Base-by-base conservation (phyloP, 2,888 invertebrate species). In the Oconnorella tubifera region DNA sequence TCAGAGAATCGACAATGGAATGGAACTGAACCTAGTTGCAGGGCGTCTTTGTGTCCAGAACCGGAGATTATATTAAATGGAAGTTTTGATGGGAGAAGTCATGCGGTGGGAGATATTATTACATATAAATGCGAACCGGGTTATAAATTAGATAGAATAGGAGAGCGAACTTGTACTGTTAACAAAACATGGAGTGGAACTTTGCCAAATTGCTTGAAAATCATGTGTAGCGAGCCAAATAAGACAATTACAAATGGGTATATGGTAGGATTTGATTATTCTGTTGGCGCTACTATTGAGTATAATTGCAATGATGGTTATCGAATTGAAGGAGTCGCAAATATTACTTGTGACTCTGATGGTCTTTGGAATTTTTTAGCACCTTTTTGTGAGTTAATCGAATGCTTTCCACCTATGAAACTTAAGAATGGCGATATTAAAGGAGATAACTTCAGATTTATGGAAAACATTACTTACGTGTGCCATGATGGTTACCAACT, bases 181-280 rank as follows among this genome's bases (percentile, higher is more conserved):
- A 51, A 49, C 23, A 48, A 62, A 31, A 27, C 28, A 6, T 71
- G 70, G 72, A 59, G 49, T 53, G 66, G 68, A 3, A 51, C 53
- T 10, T 33, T 23, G 2, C 71, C 70, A 28, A 51, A 53, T 1
- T 71, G 71, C 48, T 50, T 53, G 2, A 73, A 78, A 3, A 70
- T 79, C 25, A 76, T 77, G 48, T 85, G 84, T 68, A 74, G 72
- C 2, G 68, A 75, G 0, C 81, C 83, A 10, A 61, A 68, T 6
- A 58, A 55, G 28, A 33, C 31, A 14, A 68, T 70, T n/a, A 49
- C 49, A 25, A 61, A 66, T 69, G 64, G 70, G 2, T n/a, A 56
- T 19, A 48, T 65, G 33, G 33, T 58, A 10, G 55, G 59, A n/a
- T 49, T 55, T 3, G 50, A 56, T 28, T 51, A 56, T 27, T 53